Evolutionary conservation across 2,113 vertebrate genomes (phyloP), one percentile per base, ranked within the genome.

Genomic region (Cephalopholis sonnerati): DNA sequence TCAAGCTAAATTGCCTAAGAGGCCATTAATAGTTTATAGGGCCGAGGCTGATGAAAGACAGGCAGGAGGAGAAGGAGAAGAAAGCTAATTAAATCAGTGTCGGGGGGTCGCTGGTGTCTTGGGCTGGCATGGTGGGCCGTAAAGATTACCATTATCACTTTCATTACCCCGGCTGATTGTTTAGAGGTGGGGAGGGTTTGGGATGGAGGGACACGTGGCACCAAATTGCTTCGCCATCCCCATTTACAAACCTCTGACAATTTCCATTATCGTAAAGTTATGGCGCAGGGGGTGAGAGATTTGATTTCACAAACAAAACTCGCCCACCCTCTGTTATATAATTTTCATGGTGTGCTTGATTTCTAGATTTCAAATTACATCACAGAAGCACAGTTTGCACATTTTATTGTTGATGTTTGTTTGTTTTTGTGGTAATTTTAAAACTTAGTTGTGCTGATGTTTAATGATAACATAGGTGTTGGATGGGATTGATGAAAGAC

Each of bases 91-190:
- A 93, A 93, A 93, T 94, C 86, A 90, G 89, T 90, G 89, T 93
- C 81, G 79, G 91, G 83, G 88, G 92, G 87, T 90, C 79, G 77
- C 75, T 41, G 81, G 86, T 77, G 88, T 86, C 89, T 89, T 67
- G 76, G 85, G 89, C 86, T 82, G 85, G 91, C 89, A 92, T 75
- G 89, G 92, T 93, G 93, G 88, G 84, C 88, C 44, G 82, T 94
- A 94, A 94, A 94, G 93, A 94, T 94, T 93, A 93, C 86, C 91
- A 93, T 94, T 94, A 94, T 93, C 92, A 84, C 88, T 92, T 93
- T 90, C 92, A 94, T 93, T 93, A 93, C 89, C 74, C 83, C 22
- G 61, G 83, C 71, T 92, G 77, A 89, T 91, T 92, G 93, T 90
- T 89, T 90, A 77, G 89, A 86, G 77, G 72, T 51, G 84, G 61